Percentiles rank a stretch among this genome's conserved stretches.
phyloP scores from a whole-genome alignment of 2,797 vertebrate genomes.

The Loris lydekkerianus region DNA sequence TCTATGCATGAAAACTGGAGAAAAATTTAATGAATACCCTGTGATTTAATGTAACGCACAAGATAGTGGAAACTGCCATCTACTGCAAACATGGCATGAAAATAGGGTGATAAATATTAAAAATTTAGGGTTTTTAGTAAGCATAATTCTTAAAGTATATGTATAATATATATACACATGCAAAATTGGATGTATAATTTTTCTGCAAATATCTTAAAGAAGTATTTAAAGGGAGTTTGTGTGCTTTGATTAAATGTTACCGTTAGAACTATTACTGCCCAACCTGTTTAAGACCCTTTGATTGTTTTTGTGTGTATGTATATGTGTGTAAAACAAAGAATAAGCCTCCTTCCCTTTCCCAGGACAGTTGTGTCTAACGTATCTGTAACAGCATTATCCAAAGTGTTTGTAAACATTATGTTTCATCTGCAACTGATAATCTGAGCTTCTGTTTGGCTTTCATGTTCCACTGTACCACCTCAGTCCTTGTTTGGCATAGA shows the following conservation, averaged over 20 bases:
- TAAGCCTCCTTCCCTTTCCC: neutral
- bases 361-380: neutral
- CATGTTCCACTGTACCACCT: neutral
- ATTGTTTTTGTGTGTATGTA: neutral
- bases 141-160: neutral
- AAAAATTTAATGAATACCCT: neutral
- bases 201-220: neutral
- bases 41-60: neutral
- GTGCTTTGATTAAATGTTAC: neutral
- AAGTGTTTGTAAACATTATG: neutral
- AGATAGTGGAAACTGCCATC: neutral
- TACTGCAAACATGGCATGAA: neutral
- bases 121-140: neutral
- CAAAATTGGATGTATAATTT: neutral
- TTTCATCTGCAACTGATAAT: neutral
- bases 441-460: neutral
- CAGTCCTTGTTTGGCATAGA: neutral
- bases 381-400: neutral
- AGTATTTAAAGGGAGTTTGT: neutral
- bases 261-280: neutral
- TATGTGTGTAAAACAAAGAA: neutral
- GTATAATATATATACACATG: neutral
- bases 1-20: neutral
- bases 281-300: neutral
- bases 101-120: neutral